Conservation (phyloP, 2,113 vertebrate genomes). For the Urocynchramus pylzowi region DNA sequence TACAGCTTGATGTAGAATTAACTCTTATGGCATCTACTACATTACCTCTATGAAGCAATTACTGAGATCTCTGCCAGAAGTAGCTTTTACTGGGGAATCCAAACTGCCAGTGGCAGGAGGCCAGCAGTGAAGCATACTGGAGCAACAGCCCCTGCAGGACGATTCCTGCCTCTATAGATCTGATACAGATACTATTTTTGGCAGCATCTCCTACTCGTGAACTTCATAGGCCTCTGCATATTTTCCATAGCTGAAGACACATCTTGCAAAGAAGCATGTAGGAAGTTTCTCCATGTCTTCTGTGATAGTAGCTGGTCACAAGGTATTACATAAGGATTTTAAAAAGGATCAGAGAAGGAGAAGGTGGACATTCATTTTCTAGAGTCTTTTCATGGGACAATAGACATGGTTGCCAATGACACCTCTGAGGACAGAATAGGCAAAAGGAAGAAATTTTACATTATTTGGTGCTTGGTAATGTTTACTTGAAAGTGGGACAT, state of each 20-base stretch:
- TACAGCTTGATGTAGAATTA: slow-evolving; percentile 50
- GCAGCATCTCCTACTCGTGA: slow-evolving; percentile 1
- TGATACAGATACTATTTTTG: slow-evolving; percentile 23
- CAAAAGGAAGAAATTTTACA: background rate
- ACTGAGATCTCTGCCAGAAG: slow-evolving; percentile 23
- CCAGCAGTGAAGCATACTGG: slow-evolving; percentile 22
- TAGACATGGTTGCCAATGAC: background rate
- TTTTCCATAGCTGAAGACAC: slow-evolving; percentile 1
- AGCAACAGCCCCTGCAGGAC: background rate
- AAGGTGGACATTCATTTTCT: background rate
- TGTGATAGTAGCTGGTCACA: background rate
- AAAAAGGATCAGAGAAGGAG: background rate
- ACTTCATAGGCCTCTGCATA: background rate
- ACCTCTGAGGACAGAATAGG: background rate
- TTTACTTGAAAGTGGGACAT: background rate
- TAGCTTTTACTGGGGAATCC: slow-evolving; percentile 41
- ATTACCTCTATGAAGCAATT: slow-evolving; percentile 16
- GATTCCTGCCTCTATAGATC: slow-evolving; percentile 21
- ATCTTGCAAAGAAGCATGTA: background rate
- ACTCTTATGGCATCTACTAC: slow-evolving; percentile 40
- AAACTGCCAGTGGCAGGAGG: slow-evolving; percentile 34
- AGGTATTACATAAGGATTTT: background rate
- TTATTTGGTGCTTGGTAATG: background rate
- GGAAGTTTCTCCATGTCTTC: background rate
- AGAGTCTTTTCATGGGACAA: background rate